phyloP scores from a whole-genome alignment of 1,140 invertebrate species.

The Drosophila lowei region DNA sequence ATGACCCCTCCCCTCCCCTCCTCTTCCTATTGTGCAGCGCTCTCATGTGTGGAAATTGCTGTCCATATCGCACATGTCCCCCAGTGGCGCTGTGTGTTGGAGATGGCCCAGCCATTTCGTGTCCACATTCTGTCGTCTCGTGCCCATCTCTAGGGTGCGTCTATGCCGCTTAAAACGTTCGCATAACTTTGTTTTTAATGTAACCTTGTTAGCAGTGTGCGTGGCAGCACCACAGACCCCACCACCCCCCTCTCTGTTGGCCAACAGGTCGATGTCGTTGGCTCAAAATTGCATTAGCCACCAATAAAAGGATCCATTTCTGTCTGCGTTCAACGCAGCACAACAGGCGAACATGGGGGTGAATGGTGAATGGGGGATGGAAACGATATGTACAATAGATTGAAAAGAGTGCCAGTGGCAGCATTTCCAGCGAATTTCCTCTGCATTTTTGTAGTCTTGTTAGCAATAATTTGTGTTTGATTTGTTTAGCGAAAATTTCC shows the following conservation, averaged over 20 bases:
- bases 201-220: conserved; percentile 41
- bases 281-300: conserved; percentile 35
- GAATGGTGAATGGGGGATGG: no score
- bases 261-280: conserved; percentile 45
- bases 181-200: conserved; percentile 50
- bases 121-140: neutral
- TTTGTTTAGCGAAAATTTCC: neutral
- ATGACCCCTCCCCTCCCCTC: no score
- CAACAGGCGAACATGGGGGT: no score
- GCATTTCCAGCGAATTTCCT: conserved; percentile 2
- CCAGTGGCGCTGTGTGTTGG: neutral
- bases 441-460: conserved; percentile 5
- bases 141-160: conserved; percentile 7
- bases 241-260: neutral
- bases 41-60: no score
- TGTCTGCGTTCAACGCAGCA: conserved; percentile 15
- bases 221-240: conserved; percentile 5
- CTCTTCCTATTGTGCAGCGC: no score
- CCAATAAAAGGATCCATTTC: conserved; percentile 32
- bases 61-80: no score
- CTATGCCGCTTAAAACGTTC: conserved; percentile 29
- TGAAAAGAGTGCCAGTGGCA: no score
- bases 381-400: no score
- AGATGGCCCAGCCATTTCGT: conserved; percentile 1
- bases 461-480: neutral